Conservation (phyloP, 2,888 invertebrate species). For the Sphaerophoria taeniata region DNA sequence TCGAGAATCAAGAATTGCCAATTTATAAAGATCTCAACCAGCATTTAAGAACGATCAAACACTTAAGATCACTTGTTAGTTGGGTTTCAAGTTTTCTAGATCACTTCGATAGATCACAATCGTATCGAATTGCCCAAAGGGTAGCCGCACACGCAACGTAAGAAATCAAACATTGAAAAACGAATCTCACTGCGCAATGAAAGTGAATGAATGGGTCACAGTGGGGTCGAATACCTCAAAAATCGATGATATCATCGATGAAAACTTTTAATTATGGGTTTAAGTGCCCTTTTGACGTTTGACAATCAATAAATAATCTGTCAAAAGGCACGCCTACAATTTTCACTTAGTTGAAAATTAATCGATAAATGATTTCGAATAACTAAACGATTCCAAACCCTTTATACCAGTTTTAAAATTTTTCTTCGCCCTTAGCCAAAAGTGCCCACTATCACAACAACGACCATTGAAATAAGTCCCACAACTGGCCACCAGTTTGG, state of each 20-base stretch:
- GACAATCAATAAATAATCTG: too few species aligned
- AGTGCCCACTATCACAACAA: background rate
- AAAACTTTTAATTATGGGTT: too few species aligned
- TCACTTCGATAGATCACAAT: conserved; percentile 44
- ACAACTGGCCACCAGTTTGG: conserved; percentile 16
- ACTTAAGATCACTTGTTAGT: conserved; percentile 18
- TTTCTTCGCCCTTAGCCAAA: too few species aligned
- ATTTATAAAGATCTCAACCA: conserved; percentile 22
- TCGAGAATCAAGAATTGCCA: conserved; percentile 51
- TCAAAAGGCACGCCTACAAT: too few species aligned
- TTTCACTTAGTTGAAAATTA: too few species aligned
- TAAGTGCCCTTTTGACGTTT: too few species aligned
- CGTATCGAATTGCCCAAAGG: conserved; percentile 66
- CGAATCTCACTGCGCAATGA: conserved; percentile 15
- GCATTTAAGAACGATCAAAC: conserved; percentile 29
- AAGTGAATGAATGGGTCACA: conserved; percentile 27
- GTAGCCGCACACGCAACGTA: conserved; percentile 54
- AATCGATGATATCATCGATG: too few species aligned
- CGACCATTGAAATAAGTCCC: conserved; percentile 43
- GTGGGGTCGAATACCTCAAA: background rate
- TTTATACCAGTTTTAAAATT: background rate
- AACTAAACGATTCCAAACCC: background rate
- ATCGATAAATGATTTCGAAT: too few species aligned
- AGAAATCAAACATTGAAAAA: background rate
- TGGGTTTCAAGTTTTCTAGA: background rate